phyloP scores from a whole-genome alignment of 2,113 vertebrate species.

The Lepus americanus region DNA sequence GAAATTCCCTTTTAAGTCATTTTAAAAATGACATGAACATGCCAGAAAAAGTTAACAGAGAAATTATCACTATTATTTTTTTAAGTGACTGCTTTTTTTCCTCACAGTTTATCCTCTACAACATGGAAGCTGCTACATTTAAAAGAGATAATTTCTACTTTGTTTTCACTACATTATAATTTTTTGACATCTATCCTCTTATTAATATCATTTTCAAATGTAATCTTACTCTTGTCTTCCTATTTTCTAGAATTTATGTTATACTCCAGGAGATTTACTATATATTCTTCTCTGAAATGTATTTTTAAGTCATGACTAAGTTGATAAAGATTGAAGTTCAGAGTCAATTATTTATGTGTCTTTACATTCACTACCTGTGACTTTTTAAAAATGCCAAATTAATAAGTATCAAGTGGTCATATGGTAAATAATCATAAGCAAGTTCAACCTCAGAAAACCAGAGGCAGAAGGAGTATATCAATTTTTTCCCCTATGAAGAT shows the following conservation, averaged over 20 bases:
- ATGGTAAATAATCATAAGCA: constrained; percentile 56
- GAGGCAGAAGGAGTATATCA: background rate
- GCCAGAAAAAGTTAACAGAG: background rate
- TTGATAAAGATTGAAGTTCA: background rate
- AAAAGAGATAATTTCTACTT: constrained; percentile 40
- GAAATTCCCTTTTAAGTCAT: background rate
- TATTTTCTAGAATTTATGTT: constrained; percentile 33
- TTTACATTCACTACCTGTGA: constrained; percentile 35
- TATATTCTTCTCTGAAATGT: constrained; percentile 13
- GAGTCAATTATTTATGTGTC: background rate
- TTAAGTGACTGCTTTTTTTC: constrained; percentile 1
- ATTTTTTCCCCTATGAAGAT: background rate
- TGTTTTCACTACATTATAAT: constrained; percentile 37
- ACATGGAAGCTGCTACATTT: background rate
- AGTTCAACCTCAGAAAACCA: constrained; percentile 42
- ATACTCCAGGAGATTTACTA: constrained; percentile 52
- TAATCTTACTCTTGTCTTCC: constrained; percentile 19
- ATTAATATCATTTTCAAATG: constrained; percentile 52
- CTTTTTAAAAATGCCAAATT: constrained; percentile 58
- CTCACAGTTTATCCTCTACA: background rate
- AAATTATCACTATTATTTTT: constrained; percentile 43
- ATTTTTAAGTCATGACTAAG: background rate
- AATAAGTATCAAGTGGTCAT: constrained; percentile 4
- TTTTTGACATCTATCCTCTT: constrained; percentile 24
- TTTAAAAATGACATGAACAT: constrained; percentile 52